Evolutionary conservation across 2,797 vertebrate species (phyloP), one percentile per base, ranked within the genome.

Genomic region (Schizothorax lantsangensis): DNA sequence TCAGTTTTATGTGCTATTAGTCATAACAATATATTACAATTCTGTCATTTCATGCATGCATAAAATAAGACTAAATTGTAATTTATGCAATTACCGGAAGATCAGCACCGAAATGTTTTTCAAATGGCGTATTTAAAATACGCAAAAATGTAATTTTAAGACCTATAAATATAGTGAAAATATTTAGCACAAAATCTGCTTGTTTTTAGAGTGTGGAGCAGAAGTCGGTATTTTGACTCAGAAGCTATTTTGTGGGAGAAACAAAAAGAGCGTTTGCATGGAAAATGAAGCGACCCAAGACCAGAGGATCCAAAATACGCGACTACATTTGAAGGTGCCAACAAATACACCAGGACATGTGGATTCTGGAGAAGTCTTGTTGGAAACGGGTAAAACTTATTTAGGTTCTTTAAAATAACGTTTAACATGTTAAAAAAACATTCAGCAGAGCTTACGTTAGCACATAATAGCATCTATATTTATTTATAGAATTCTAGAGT

Each of bases 281-380:
- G 26, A 49, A 66, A 45, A 78, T 52, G 62, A 68, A 40, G 38
- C 52, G 19, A 75, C 78, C 57, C 38, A 74, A 19, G 57, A 21
- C 59, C 5, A 8, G 45, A 43, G 57, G 26, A 62, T 47, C 40
- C 54, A 68, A 85, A 85, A 79, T 23, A 54, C 23, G 47, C 23
- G 57, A 78, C 43, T 52, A 15, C 59, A 4, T 84, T 64, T 59
- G 64, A 64, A 75, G 40, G 30, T 73, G 82, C 54, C 83, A 78
- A 49, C 33, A 57, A 36, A 33, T 19, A 75, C 83, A 77, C 19
- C 26, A 84, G 40, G 33, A 71, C 62, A 10, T 78, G 74, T 79
- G 64, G 75, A 79, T 71, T 77, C 77, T 54, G 74, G n/a, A 79
- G 21, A 83, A 52, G 47, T 30, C 23, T 6, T 79, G 64, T 30